phyloP scores from a whole-genome alignment of 2,888 invertebrate species.

The Ormyrus nitidulus region DNA sequence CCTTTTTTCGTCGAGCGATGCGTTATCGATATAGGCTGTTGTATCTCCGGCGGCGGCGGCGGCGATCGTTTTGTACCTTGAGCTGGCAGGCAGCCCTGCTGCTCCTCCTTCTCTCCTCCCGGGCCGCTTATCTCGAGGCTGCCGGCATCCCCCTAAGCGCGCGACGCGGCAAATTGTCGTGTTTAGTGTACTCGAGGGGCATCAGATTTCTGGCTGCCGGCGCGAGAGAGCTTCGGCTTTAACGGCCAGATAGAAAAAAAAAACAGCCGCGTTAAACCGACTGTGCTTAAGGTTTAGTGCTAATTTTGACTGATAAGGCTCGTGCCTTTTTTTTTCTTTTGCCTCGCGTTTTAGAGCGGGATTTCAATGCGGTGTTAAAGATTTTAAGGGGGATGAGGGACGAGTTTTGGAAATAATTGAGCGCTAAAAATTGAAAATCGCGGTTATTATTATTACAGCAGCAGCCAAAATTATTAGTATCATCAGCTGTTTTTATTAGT shows the following conservation, averaged over 20 bases:
- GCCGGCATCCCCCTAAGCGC: neutral
- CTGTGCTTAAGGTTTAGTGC: neutral
- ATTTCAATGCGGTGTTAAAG: too few species aligned
- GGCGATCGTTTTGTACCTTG: neutral
- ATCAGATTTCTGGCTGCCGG: slow-evolving; percentile 4
- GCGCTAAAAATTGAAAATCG: too few species aligned
- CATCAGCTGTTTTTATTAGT: too few species aligned
- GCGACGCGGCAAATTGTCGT: slow-evolving; percentile 36
- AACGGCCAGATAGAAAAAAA: too few species aligned
- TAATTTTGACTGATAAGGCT: neutral
- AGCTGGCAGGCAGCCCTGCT: slow-evolving; percentile 33
- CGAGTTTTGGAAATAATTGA: too few species aligned
- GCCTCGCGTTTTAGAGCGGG: too few species aligned
- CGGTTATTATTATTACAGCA: too few species aligned
- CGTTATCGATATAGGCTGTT: slow-evolving; percentile 64
- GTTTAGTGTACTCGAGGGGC: slow-evolving; percentile 15
- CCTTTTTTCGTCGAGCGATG: slow-evolving; percentile 58
- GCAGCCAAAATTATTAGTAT: too few species aligned
- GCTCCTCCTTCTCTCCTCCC: neutral
- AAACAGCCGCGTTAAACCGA: neutral
- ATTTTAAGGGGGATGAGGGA: too few species aligned
- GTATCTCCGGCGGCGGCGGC: slow-evolving; percentile 9
- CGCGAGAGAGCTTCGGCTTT: too few species aligned
- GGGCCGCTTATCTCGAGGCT: slow-evolving; percentile 5
- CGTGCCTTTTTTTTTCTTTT: too few species aligned